phyloP scores from a whole-genome alignment of 2,888 invertebrate genomes.

The Diarsia dahlii region DNA sequence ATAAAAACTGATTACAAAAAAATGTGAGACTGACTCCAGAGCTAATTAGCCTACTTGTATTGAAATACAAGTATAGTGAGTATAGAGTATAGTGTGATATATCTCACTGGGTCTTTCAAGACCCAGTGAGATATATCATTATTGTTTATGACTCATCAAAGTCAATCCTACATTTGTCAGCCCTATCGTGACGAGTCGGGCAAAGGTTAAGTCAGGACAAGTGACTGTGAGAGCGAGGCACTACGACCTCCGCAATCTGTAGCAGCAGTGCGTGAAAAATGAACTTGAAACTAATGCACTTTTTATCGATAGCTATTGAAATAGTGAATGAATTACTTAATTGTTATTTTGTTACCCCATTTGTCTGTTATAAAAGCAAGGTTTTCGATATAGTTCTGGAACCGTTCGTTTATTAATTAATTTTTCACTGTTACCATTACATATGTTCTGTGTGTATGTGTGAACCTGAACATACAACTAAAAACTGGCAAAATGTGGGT shows the following conservation, averaged over 20 bases:
- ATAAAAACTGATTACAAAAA: too few species aligned
- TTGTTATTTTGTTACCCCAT: neutral
- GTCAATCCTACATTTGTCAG: constrained; percentile 6
- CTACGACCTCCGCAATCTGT: constrained; percentile 40
- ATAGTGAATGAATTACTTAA: too few species aligned
- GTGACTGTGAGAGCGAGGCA: constrained; percentile 47
- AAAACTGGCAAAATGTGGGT: too few species aligned
- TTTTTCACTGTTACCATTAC: neutral
- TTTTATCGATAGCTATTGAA: constrained; percentile 16
- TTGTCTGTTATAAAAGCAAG: neutral
- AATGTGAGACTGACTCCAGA: too few species aligned
- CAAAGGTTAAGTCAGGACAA: constrained; percentile 66
- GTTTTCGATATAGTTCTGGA: neutral
- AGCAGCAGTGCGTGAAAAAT: constrained; percentile 12
- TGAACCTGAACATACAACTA: too few species aligned
- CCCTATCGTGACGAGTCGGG: constrained; percentile 49
- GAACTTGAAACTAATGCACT: constrained; percentile 31
- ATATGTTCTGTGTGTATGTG: too few species aligned
- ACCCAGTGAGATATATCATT: too few species aligned
- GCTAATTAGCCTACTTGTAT: too few species aligned
- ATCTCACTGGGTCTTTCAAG: too few species aligned
- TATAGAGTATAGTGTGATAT: too few species aligned
- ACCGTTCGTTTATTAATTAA: neutral
- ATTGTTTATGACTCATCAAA: neutral
- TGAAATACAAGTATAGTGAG: too few species aligned